phyloP scores from a whole-genome alignment of 1,140 invertebrate genomes.

The Eriocheir sinensis region DNA sequence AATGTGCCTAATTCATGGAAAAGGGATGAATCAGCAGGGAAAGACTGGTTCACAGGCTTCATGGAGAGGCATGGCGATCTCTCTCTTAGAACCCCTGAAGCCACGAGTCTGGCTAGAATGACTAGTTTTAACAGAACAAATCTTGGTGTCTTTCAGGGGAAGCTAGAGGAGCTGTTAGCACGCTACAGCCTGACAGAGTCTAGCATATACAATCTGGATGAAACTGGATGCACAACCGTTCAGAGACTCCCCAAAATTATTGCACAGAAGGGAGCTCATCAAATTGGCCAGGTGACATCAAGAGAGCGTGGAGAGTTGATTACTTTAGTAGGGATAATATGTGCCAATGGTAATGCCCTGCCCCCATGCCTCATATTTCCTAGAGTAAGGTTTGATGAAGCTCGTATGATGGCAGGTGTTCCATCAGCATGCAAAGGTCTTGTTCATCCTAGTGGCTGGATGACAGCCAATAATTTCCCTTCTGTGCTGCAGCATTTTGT shows the following conservation, averaged over 20 bases:
- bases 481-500: constrained; percentile 50
- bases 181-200: constrained; percentile 14
- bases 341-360: constrained; percentile 49
- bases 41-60: constrained; percentile 53
- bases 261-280: constrained; percentile 56
- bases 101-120: constrained; percentile 52
- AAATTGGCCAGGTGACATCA: constrained; percentile 57
- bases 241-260: too few species aligned
- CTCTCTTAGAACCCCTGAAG: constrained; percentile 49
- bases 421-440: constrained; percentile 57
- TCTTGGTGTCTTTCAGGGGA: background rate
- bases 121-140: constrained; percentile 43
- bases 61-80: constrained; percentile 44
- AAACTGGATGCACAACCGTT: constrained; percentile 49
- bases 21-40: constrained; percentile 49
- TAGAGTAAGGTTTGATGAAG: constrained; percentile 52
- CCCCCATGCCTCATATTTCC: constrained; percentile 54
- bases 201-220: constrained; percentile 53
- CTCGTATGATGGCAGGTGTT: constrained; percentile 47
- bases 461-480: constrained; percentile 49
- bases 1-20: too few species aligned
- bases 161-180: constrained; percentile 39
- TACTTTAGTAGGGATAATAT: constrained; percentile 47
- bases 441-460: constrained; percentile 57
- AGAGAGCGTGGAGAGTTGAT: constrained; percentile 55